A percentile compares a stretch with the other conserved stretches of the same genome.
phyloP scores from a whole-genome alignment of 2,113 vertebrate species.

The Sterrhoptilus dennistouni region DNA sequence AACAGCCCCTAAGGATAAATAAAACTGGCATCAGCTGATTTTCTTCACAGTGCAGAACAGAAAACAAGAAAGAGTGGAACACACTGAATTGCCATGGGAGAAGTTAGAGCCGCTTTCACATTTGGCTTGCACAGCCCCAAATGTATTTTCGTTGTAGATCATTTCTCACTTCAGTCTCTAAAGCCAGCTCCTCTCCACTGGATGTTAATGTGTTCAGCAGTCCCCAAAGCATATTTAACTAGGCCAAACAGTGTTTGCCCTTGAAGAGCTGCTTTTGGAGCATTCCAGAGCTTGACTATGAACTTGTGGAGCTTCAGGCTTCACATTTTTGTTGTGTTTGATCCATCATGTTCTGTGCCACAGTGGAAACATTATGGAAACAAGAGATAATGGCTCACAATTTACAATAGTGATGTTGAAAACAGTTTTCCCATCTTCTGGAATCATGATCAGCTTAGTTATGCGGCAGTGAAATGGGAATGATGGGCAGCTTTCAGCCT shows the following conservation, averaged over 20 bases:
- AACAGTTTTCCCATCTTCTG: background rate
- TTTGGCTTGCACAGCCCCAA: background rate
- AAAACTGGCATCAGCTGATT: background rate
- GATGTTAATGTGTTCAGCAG: background rate
- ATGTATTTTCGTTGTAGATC: background rate
- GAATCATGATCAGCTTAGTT: background rate
- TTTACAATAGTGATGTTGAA: background rate
- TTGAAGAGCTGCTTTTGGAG: background rate
- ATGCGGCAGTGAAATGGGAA: background rate
- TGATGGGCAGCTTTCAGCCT: background rate
- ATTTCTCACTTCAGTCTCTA: background rate
- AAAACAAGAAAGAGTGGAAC: background rate
- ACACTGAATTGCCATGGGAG: background rate
- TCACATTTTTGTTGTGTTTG: background rate
- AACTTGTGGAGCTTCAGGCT: background rate
- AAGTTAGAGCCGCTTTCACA: background rate
- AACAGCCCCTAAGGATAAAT: background rate
- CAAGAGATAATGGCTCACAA: background rate
- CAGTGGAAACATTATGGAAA: background rate
- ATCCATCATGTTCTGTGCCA: background rate
- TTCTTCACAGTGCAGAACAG: background rate
- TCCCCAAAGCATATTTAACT: background rate
- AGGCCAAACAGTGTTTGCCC: background rate
- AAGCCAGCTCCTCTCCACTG: background rate
- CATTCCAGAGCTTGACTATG: background rate